Conservation (phyloP, 2,113 vertebrate genomes). For the Mixornis gularis region DNA sequence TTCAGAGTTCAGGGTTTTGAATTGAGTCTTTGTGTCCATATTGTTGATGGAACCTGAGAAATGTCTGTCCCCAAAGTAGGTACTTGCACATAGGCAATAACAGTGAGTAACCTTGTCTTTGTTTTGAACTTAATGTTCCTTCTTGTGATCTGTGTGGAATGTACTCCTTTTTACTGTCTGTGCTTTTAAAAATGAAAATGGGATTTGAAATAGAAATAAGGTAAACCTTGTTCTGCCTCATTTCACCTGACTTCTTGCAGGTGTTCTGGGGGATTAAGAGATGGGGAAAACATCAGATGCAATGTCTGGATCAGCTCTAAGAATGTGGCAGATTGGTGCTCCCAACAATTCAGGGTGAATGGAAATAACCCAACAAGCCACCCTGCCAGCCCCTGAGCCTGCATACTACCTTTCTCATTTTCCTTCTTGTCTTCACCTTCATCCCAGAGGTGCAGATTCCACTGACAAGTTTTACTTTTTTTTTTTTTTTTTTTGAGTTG, state of each 20-base stretch:
- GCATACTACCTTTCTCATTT: neutral
- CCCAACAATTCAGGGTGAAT: neutral
- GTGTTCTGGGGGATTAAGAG: neutral
- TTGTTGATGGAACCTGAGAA: neutral
- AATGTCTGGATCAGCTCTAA: neutral
- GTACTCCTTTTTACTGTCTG: neutral
- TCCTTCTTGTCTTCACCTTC: neutral
- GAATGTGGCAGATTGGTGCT: neutral
- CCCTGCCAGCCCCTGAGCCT: neutral
- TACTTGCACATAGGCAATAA: neutral
- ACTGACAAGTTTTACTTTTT: neutral
- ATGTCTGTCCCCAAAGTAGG: neutral
- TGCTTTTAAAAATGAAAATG: neutral
- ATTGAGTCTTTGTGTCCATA: neutral
- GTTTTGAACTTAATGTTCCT: neutral
- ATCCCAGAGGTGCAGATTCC: neutral
- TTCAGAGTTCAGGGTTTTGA: neutral
- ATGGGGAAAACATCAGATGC: neutral
- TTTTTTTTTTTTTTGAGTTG: neutral
- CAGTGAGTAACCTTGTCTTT: neutral
- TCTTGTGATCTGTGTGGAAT: neutral
- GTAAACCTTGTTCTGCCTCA: neutral
- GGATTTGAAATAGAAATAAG: neutral
- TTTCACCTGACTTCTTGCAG: neutral
- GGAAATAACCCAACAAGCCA: neutral